These are phyloP conservation scores for Rhagium mordax DNA, from an alignment of 2,888 invertebrate genomes.

Conservation along the genomic window DNA sequence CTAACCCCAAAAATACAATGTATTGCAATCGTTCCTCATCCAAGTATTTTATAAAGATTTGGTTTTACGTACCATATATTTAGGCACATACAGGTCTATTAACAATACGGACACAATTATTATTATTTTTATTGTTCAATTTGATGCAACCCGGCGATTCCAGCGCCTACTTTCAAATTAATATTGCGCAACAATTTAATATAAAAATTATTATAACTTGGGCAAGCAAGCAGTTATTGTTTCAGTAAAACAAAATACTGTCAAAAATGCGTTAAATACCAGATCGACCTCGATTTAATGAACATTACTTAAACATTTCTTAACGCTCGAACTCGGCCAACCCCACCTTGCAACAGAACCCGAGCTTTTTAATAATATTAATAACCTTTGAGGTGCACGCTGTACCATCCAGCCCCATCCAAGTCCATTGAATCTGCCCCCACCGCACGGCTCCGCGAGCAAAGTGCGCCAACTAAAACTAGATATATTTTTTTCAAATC, in stretches of 20 bases:
- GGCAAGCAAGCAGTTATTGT: background rate
- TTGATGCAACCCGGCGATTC: background rate
- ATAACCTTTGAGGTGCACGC: constrained; percentile 17
- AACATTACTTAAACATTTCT: constrained; percentile 20
- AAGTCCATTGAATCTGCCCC: constrained; percentile 12
- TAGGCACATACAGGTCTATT: too few relatives aligned
- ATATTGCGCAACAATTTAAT: background rate
- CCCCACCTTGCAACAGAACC: background rate
- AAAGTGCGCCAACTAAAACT: constrained; percentile 21
- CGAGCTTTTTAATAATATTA: background rate
- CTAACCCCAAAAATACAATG: too few relatives aligned
- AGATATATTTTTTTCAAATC: constrained; percentile 32
- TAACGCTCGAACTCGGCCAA: constrained; percentile 1
- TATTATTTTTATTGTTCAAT: background rate
- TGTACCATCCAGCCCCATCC: constrained; percentile 31
- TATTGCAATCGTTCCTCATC: too few relatives aligned
- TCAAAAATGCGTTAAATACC: constrained; percentile 1
- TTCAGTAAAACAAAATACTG: constrained; percentile 9
- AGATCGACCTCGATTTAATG: constrained; percentile 4
- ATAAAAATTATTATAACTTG: constrained; percentile 5
- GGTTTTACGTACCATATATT: too few relatives aligned
- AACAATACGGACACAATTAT: background rate
- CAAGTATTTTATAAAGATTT: too few relatives aligned
- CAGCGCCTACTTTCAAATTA: background rate
- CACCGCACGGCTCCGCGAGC: background rate